Base-by-base conservation (phyloP, 1,140 invertebrate genomes). In the Asbolus verrucosus region DNA sequence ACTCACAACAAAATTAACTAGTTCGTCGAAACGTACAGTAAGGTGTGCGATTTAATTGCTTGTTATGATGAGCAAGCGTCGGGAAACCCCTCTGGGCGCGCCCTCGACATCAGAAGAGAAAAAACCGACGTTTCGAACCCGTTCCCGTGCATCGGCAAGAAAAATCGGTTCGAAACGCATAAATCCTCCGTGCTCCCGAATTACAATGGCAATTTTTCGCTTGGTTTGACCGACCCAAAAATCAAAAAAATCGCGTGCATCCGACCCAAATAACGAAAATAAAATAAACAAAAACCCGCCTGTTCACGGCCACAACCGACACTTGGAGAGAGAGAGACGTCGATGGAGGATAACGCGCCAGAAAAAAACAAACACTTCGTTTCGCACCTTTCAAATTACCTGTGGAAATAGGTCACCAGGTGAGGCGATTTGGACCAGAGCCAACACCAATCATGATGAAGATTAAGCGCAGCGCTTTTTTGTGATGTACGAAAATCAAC, bases 1-100 rank as follows among this genome's bases (percentile, higher is more conserved):
- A 63, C 33, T 63, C 16, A 24, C 46, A 54, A 54, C 46, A 54
- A 54, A 54, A 54, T 54, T 54, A 27, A 54, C 46, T 24, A 54
- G 19, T 54, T 54, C 21, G 8, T 6, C 9, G 21, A 54, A 54
- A 31, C 46, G 46, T 31, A 18, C 43, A 1, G 5, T 9, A 4
- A 50, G 43, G 33, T 36, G 33, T n/a, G n/a, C 6, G 33, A 2
- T 36, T 36, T 36, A 3, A 8, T 50, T 14, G 2, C 11, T 41
- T 41, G 39, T 41, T 13, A 5, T 30, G 27, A 30, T 30, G 11
- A n/a, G n/a, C n/a, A n/a, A n/a, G n/a, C n/a, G n/a, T n/a, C n/a
- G 43, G 43, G 18, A 50, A 50, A 50, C 6, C 43, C 33, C 33
- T 30, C 4, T 30, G 9, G n/a, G n/a, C n/a, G n/a, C n/a, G n/a